phyloP scores from a whole-genome alignment of 2,888 invertebrate genomes.

The Drosophila infuscata region DNA sequence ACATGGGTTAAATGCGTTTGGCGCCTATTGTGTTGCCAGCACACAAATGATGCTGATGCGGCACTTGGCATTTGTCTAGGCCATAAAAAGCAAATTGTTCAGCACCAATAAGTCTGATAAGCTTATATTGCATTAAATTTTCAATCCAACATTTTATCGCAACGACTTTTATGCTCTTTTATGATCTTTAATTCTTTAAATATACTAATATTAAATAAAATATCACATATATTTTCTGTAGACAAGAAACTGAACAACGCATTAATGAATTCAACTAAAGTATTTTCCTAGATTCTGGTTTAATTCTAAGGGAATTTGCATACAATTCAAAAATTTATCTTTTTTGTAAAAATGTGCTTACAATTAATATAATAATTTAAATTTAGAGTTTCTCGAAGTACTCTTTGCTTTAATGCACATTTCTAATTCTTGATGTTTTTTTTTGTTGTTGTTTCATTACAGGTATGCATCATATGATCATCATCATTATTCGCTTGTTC shows the following conservation, averaged over 20 bases:
- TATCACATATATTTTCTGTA: not conserved
- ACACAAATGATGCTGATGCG: conserved; percentile 43
- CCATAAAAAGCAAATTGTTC: conserved; percentile 38
- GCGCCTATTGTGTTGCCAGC: conserved; percentile 15
- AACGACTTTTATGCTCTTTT: not conserved
- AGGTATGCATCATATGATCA: conserved; percentile 41
- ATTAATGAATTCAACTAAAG: not conserved
- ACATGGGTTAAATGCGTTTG: conserved; percentile 45
- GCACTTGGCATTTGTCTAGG: conserved; percentile 47
- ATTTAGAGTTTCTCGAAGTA: not conserved
- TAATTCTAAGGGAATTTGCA: not conserved
- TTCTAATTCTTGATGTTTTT: conserved; percentile 1
- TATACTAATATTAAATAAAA: not conserved
- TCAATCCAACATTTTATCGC: conserved; percentile 10
- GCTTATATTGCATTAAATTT: conserved; percentile 17
- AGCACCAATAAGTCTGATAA: conserved; percentile 5
- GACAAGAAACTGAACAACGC: not conserved
- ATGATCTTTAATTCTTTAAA: not conserved
- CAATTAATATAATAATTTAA: not conserved
- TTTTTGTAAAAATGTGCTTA: not conserved
- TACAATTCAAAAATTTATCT: not conserved
- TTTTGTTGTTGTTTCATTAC: conserved; percentile 29
- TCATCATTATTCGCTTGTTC: not conserved
- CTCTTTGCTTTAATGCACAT: not conserved
- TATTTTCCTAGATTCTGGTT: not conserved